phyloP scores from a whole-genome alignment of 2,113 vertebrate species.

The Takifugu flavidus region DNA sequence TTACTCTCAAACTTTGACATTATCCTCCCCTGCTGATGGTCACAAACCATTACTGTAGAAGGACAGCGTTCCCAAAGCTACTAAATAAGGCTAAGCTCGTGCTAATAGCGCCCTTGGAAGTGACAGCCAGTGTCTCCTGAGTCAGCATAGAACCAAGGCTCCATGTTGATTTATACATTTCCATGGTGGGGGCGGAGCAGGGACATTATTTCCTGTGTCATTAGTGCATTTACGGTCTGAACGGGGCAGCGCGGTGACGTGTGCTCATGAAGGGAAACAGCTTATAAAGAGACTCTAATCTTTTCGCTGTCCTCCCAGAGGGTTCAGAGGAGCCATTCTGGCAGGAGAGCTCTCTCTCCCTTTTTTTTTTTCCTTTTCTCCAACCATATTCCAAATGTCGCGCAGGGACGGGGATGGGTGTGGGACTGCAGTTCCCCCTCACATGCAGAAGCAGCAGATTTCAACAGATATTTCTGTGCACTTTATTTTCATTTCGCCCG shows the following conservation, averaged over 20 bases:
- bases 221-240: slow-evolving; percentile 57
- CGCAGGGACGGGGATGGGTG: slow-evolving; percentile 21
- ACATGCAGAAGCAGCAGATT: slow-evolving; percentile 33
- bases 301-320: slow-evolving; percentile 14
- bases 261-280: slow-evolving; percentile 19
- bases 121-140: slow-evolving; percentile 25
- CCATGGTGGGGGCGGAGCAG: slow-evolving; percentile 39
- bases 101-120: slow-evolving; percentile 31
- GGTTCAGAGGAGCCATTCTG: slow-evolving; percentile 23
- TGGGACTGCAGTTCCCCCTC: slow-evolving; percentile 33
- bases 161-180: slow-evolving; percentile 60
- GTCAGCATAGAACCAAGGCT: slow-evolving; percentile 39
- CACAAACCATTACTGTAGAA: not conserved
- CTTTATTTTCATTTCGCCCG: slow-evolving; percentile 45
- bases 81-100: not conserved
- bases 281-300: slow-evolving; percentile 17
- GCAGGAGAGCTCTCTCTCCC: slow-evolving; percentile 21
- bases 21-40: not conserved
- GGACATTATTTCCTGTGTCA: slow-evolving; percentile 60
- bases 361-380: slow-evolving; percentile 40
- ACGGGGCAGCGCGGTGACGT: slow-evolving; percentile 26
- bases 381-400: slow-evolving; percentile 29
- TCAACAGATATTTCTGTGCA: slow-evolving; percentile 39
- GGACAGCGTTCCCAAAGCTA: not conserved
- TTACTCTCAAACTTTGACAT: not conserved